Percentiles rank a stretch among this genome's conserved stretches.
phyloP scores from a whole-genome alignment of 2,888 invertebrate species.

The Chrysomela aeneicollis region DNA sequence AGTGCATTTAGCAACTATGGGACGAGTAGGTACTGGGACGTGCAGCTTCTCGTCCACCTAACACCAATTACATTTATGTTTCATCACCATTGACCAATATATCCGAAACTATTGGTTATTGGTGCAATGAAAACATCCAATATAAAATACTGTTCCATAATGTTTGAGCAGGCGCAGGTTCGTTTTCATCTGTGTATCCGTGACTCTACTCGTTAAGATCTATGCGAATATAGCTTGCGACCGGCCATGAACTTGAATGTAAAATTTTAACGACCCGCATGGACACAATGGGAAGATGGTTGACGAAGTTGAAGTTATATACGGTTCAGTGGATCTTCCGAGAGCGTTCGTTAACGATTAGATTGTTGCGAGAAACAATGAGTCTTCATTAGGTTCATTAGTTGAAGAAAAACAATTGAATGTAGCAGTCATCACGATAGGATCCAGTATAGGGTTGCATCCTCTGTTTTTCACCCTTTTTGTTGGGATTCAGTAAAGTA shows the following conservation, averaged over 20 bases:
- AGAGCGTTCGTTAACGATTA: neutral
- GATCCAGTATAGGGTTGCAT: neutral
- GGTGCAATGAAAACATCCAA: too few relatives aligned
- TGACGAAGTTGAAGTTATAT: conserved; percentile 2
- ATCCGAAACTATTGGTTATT: too few relatives aligned
- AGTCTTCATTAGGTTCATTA: conserved; percentile 3
- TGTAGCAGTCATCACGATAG: neutral
- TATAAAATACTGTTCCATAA: too few relatives aligned
- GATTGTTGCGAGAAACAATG: conserved; percentile 3
- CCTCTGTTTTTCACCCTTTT: neutral
- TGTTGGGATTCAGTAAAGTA: too few relatives aligned
- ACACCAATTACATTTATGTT: too few relatives aligned
- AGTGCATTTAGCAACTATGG: too few relatives aligned
- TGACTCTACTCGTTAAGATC: neutral
- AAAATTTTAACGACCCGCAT: conserved; percentile 38
- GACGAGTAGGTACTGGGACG: too few relatives aligned
- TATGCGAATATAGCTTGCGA: conserved; percentile 16
- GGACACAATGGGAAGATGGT: conserved; percentile 13
- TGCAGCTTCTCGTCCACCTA: too few relatives aligned
- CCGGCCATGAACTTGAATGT: conserved; percentile 34
- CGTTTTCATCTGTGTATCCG: neutral
- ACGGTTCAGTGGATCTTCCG: neutral
- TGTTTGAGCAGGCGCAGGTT: too few relatives aligned
- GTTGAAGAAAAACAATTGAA: conserved; percentile 1
- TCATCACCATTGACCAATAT: too few relatives aligned